Conservation (phyloP, 2,113 vertebrate species). For the Alaudala cheleensis region DNA sequence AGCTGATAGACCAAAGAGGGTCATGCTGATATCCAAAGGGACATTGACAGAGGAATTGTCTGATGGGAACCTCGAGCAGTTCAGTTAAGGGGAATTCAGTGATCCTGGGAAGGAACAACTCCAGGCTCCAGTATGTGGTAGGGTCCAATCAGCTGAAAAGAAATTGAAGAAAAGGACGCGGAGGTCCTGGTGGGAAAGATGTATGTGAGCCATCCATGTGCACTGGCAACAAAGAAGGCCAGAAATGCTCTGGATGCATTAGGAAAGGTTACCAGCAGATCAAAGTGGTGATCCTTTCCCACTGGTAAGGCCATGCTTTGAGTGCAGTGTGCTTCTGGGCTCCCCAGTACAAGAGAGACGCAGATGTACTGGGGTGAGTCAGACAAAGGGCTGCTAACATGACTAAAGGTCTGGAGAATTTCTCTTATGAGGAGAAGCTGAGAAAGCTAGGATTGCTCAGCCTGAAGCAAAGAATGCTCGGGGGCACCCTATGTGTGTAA, state of each 20-base stretch:
- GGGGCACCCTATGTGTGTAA: background rate
- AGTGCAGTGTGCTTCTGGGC: background rate
- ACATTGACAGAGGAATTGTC: background rate
- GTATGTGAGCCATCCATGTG: background rate
- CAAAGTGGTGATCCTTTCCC: background rate
- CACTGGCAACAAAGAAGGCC: too few species aligned
- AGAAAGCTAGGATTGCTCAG: background rate
- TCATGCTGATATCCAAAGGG: background rate
- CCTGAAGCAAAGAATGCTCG: background rate
- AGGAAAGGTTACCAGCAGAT: background rate
- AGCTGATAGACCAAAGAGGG: background rate
- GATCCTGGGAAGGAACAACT: background rate
- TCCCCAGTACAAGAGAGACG: background rate
- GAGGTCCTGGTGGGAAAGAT: background rate
- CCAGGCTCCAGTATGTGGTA: background rate
- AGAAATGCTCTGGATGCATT: background rate
- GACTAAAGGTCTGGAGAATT: background rate
- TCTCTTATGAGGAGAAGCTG: background rate
- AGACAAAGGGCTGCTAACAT: background rate
- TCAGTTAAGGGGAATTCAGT: background rate
- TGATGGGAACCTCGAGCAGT: background rate
- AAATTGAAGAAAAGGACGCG: background rate
- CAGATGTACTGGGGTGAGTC: background rate
- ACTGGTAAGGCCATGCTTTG: background rate
- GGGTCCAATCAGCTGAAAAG: background rate